Evolutionary conservation across 2,797 vertebrate genomes (phyloP), one percentile per base, ranked within the genome.

Genomic region (Gadopsis marmoratus): DNA sequence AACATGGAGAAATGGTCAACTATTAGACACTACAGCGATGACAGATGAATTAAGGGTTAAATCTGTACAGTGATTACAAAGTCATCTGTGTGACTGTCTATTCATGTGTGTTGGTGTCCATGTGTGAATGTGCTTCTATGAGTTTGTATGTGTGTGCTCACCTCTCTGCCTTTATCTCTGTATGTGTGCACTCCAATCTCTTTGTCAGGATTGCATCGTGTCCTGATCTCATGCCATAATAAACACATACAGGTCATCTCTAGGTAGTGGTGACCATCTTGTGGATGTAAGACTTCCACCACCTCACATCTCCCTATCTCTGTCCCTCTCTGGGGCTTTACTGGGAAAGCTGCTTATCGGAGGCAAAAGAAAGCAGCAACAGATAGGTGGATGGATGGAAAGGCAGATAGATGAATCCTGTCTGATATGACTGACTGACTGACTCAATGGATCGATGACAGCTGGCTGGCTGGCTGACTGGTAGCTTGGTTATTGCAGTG

Each of bases 261-360:
- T 79, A 86, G 76, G 82, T 77, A 84, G 82, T 82, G 85, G 86
- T 87, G 87, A 89, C 86, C 86, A 91, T 88, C 83, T 81, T 76
- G 79, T 82, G 76, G 76, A 92, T 90, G 85, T 89, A 84, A 89
- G 88, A 82, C 79, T 77, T 72, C 62, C 62, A 73, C 45, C 74
- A 50, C 74, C 45, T 29, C 59, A 23, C 76, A 79, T 78, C 65
- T 70, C 76, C 41, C 77, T 51, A 23, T 76, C 58, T 71, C 75
- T 59, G 37, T 59, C 85, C 67, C 78, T 91, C 90, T 90, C 92
- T 89, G 70, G 88, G 86, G 90, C 78, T 93, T 93, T 92, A 81
- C 82, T 59, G 74, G 79, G 69, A 93, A 93, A 91, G 92, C 92
- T 90, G 91, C 91, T 93, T 93, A 92, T 91, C 90, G 35, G 82